Conservation (phyloP, 2,113 vertebrate genomes). For the Chitala chitala region DNA sequence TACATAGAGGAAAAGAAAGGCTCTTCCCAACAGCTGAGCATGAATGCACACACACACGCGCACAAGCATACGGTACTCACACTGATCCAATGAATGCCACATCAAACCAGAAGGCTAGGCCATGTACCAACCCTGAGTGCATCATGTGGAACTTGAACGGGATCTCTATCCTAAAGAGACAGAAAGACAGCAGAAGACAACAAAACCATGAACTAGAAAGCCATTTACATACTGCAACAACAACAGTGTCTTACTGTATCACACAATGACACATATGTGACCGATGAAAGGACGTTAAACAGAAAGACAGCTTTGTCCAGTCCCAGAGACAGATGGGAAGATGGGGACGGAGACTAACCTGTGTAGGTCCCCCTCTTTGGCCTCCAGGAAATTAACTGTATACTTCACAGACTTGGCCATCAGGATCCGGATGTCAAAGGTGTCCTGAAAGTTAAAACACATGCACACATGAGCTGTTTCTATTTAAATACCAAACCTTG, state of each 20-base stretch:
- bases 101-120: conserved; percentile 69
- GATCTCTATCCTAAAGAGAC: conserved; percentile 53
- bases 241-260: too few relatives aligned
- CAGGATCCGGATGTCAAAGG: conserved; percentile 70
- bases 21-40: too few relatives aligned
- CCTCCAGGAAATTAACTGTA: conserved; percentile 66
- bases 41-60: neutral
- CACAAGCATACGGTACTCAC: conserved; percentile 49
- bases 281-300: too few relatives aligned
- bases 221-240: too few relatives aligned
- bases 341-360: conserved; percentile 42
- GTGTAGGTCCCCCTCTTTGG: conserved; percentile 63
- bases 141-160: conserved; percentile 68
- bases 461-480: too few relatives aligned
- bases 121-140: conserved; percentile 70
- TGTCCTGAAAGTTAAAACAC: conserved; percentile 64
- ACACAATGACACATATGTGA: too few relatives aligned
- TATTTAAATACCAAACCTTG: too few relatives aligned
- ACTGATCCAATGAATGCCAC: conserved; percentile 68
- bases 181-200: neutral
- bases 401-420: conserved; percentile 71
- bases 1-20: too few relatives aligned
- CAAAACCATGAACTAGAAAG: too few relatives aligned
- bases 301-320: too few relatives aligned
- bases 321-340: neutral